These are phyloP conservation scores for Psephotus haematonotus DNA, from an alignment of 2,113 vertebrate genomes.

Conservation along the genomic window DNA sequence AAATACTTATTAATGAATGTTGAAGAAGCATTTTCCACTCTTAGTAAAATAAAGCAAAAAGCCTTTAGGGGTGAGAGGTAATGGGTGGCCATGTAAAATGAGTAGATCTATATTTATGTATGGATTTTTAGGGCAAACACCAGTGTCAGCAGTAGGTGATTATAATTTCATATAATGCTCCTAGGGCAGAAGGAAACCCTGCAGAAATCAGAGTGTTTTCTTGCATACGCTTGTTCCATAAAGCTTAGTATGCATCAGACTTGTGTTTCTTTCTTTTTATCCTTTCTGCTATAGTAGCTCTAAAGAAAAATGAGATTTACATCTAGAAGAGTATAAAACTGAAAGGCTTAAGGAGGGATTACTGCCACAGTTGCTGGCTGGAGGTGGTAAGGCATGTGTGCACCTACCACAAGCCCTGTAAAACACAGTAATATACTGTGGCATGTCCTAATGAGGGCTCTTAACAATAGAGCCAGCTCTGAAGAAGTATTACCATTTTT, in stretches of 20 bases:
- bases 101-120: not conserved
- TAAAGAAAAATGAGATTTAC: conserved; percentile 13
- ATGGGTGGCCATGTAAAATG: conserved; percentile 1
- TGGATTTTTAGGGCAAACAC: conserved; percentile 3
- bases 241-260: not conserved
- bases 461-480: not conserved
- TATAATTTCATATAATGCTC: not conserved
- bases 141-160: not conserved
- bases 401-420: not conserved
- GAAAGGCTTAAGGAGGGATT: not conserved
- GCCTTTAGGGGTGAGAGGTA: not conserved
- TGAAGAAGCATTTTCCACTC: not conserved
- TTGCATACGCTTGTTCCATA: not conserved
- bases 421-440: not conserved
- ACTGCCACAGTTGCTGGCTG: not conserved
- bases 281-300: not conserved
- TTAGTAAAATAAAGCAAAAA: not conserved
- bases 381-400: not conserved
- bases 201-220: not conserved
- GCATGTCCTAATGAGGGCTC: conserved; percentile 15
- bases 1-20: conserved; percentile 3
- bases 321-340: not conserved
- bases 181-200: not conserved
- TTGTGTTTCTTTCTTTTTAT: not conserved
- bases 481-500: conserved; percentile 6